Conservation (phyloP, 2,113 vertebrate genomes). For the Leptocoma aspasia region DNA sequence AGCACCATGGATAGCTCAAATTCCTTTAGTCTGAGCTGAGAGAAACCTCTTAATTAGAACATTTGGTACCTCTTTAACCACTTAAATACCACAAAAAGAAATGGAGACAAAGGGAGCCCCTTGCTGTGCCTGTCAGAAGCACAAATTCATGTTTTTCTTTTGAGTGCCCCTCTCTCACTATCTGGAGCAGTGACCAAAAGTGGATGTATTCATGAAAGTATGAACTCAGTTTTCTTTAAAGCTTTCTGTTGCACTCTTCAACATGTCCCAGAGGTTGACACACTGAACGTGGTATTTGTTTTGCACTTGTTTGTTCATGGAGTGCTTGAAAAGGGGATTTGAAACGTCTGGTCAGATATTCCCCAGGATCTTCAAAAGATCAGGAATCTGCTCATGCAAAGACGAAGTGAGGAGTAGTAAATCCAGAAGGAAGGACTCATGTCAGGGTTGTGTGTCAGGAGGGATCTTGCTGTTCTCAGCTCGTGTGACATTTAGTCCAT, state of each 20-base stretch:
- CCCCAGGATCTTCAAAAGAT: background rate
- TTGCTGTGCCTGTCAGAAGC: background rate
- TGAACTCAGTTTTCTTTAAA: background rate
- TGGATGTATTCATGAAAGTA: background rate
- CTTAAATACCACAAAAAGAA: background rate
- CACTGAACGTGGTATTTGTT: background rate
- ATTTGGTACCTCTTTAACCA: background rate
- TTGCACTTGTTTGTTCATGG: background rate
- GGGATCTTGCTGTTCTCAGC: background rate
- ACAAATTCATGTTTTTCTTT: background rate
- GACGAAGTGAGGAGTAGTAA: background rate
- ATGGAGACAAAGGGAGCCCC: background rate
- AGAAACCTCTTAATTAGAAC: too few relatives aligned
- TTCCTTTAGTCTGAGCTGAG: background rate
- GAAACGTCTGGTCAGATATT: background rate
- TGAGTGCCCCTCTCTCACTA: accelerated
- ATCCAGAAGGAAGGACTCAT: background rate
- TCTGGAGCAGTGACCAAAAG: background rate
- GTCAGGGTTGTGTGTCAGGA: background rate
- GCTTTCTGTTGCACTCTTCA: background rate
- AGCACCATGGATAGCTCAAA: background rate
- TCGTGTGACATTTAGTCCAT: accelerated
- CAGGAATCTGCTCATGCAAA: background rate
- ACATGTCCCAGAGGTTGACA: too few relatives aligned
- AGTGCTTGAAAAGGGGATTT: background rate